Evolutionary conservation across 2,888 invertebrate species (phyloP).

Genomic region (Sericinus montela): DNA sequence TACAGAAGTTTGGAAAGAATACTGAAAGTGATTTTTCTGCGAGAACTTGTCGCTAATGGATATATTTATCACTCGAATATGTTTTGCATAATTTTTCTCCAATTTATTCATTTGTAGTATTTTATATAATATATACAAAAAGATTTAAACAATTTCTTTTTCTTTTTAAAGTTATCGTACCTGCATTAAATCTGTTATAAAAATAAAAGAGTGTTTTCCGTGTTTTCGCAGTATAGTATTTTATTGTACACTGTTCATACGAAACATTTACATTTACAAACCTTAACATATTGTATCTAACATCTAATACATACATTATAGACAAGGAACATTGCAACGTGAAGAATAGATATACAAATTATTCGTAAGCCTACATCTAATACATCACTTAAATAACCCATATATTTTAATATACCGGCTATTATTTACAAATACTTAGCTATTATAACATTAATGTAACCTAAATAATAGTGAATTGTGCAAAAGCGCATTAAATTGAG

Average conservation of each 20-base stretch:
- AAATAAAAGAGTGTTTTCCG: too few species aligned
- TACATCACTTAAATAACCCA: constrained; percentile 14
- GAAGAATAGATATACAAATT: constrained; percentile 16
- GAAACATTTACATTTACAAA: constrained; percentile 21
- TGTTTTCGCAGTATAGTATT: constrained; percentile 12
- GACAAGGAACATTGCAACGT: constrained; percentile 20
- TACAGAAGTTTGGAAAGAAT: too few species aligned
- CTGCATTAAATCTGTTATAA: too few species aligned
- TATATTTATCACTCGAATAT: too few species aligned
- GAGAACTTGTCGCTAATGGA: too few species aligned
- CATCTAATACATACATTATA: constrained; percentile 14
- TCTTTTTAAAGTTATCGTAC: too few species aligned
- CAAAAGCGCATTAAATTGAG: constrained; percentile 74
- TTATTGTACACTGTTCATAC: constrained; percentile 20
- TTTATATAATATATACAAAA: too few species aligned
- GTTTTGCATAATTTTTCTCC: too few species aligned
- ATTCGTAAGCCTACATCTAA: constrained; percentile 4
- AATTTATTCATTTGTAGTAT: too few species aligned
- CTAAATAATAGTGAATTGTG: constrained; percentile 62
- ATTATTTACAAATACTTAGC: constrained; percentile 53
- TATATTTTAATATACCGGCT: constrained; percentile 27
- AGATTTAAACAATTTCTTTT: too few species aligned
- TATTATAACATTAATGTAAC: constrained; percentile 29
- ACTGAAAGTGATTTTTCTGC: too few species aligned
- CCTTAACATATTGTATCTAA: constrained; percentile 10